Evolutionary conservation across 2,797 vertebrate species (phyloP).

Genomic region (Knipowitschia caucasica): DNA sequence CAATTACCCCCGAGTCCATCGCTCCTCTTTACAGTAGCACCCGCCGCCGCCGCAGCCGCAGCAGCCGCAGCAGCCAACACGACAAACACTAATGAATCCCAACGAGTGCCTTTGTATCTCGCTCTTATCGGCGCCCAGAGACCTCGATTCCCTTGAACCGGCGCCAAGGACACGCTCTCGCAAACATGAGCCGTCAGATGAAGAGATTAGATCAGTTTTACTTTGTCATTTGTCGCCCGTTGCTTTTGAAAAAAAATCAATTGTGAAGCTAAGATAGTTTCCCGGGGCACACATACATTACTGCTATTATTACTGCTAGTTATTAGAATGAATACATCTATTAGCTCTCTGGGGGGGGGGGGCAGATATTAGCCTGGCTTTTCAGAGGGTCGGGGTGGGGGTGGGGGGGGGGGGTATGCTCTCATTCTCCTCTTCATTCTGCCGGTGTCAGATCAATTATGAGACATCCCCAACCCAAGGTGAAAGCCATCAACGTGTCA

Average conservation of each 20-base stretch:
- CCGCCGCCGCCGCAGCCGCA: background rate
- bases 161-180: constrained; percentile 70
- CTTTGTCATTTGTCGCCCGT: constrained; percentile 25
- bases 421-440: constrained; percentile 64
- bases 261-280: constrained; percentile 46
- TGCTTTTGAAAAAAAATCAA: constrained; percentile 41
- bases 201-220: constrained; percentile 58
- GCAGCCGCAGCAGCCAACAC: constrained; percentile 46
- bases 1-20: background rate
- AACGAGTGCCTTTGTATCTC: constrained; percentile 72
- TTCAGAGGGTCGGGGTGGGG: no score
- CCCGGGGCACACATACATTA: constrained; percentile 41
- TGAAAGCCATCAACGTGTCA: constrained; percentile 69
- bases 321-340: constrained; percentile 65
- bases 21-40: background rate
- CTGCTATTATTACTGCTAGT: no score
- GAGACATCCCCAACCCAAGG: constrained; percentile 64
- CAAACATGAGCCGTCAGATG: constrained; percentile 59
- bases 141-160: constrained; percentile 72
- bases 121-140: constrained; percentile 76
- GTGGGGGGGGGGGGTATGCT: constrained; percentile 53
- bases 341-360: constrained; percentile 41
- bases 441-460: constrained; percentile 68
- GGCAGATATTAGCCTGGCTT: no score
- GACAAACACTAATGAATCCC: constrained; percentile 67